Conservation (phyloP, 2,888 invertebrate species). For the Drosophila anceps region DNA sequence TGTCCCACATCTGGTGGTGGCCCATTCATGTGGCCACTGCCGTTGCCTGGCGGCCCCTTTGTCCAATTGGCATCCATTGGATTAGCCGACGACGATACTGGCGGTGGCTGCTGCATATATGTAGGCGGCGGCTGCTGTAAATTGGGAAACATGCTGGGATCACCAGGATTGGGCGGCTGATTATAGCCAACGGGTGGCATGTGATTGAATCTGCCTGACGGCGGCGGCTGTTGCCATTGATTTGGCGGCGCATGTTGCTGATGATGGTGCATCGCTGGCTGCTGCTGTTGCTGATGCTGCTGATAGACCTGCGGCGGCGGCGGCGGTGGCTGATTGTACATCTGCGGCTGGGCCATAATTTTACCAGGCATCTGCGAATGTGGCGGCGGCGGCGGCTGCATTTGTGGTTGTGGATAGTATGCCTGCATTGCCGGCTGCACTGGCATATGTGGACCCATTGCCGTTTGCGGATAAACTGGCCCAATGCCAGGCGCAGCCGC, state of each 20-base stretch:
- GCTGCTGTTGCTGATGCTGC: slow-evolving; percentile 78
- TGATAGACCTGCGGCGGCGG: slow-evolving; percentile 70
- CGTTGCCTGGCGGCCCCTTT: slow-evolving; percentile 11
- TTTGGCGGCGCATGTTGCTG: slow-evolving; percentile 35
- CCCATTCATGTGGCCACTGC: slow-evolving; percentile 24
- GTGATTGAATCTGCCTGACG: slow-evolving; percentile 37
- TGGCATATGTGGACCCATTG: slow-evolving; percentile 18
- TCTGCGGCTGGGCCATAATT: slow-evolving; percentile 58
- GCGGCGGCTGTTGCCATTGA: slow-evolving; percentile 42
- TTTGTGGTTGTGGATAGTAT: slow-evolving; percentile 44
- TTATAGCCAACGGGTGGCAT: slow-evolving; percentile 32
- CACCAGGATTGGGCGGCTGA: slow-evolving; percentile 16
- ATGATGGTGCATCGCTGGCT: slow-evolving; percentile 53
- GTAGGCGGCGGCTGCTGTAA: slow-evolving; percentile 61
- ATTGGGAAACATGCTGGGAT: slow-evolving; percentile 45
- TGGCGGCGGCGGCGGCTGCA: slow-evolving; percentile 66
- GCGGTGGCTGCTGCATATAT: slow-evolving; percentile 22
- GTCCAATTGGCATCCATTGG: slow-evolving; percentile 23
- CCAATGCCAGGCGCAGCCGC: slow-evolving; percentile 17
- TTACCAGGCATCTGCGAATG: slow-evolving; percentile 58
- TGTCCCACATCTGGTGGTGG: slow-evolving; percentile 18
- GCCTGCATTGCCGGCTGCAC: slow-evolving; percentile 44
- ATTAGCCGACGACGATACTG: slow-evolving; percentile 4
- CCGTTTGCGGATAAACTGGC: slow-evolving; percentile 34
- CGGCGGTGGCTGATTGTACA: slow-evolving; percentile 19